phyloP scores from a whole-genome alignment of 1,140 invertebrate species.

The Oryzaephilus surinamensis region DNA sequence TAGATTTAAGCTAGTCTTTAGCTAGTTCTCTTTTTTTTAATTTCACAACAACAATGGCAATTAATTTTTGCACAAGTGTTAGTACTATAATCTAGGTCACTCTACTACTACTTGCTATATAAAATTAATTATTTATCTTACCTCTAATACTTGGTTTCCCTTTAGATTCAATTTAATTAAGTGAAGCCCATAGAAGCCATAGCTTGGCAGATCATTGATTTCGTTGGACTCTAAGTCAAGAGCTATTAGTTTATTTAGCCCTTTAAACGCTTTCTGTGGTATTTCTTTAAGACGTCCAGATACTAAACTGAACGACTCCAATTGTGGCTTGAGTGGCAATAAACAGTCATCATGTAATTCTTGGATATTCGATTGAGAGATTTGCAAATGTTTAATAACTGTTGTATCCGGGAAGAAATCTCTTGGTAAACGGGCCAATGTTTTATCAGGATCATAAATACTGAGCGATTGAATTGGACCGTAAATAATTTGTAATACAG shows the following conservation, averaged over 20 bases:
- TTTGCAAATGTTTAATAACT: constrained; percentile 67
- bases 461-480: constrained; percentile 71
- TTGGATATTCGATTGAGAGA: constrained; percentile 69
- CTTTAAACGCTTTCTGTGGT: constrained; percentile 68
- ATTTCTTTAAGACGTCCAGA: constrained; percentile 69
- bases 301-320: constrained; percentile 71
- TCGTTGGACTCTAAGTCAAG: constrained; percentile 80
- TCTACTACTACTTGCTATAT: no score
- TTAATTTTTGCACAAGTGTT: no score
- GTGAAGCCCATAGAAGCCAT: constrained; percentile 75
- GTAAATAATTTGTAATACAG: constrained; percentile 42
- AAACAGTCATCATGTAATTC: constrained; percentile 66
- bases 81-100: no score
- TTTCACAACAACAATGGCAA: no score
- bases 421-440: constrained; percentile 55
- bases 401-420: constrained; percentile 59
- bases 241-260: constrained; percentile 57
- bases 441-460: constrained; percentile 74
- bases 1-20: constrained; percentile 36
- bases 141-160: constrained; percentile 62
- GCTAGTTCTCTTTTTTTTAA: no score
- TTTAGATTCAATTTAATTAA: constrained; percentile 76
- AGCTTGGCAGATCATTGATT: constrained; percentile 71
- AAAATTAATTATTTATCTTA: no score
- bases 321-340: constrained; percentile 54